phyloP scores from a whole-genome alignment of 2,888 invertebrate species.

The Nesidiocoris tenuis region DNA sequence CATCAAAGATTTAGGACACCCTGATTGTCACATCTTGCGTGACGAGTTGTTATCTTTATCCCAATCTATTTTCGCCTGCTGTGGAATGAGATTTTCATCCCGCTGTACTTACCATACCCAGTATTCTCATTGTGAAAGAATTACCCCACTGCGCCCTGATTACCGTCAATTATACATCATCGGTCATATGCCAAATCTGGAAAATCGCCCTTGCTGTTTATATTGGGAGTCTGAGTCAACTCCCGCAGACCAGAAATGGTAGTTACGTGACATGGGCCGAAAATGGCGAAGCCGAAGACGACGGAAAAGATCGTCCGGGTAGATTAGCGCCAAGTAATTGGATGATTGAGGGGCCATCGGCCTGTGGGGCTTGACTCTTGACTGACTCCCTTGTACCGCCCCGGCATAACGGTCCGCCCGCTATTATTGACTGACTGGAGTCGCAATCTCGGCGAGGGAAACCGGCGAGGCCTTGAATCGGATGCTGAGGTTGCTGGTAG shows the following conservation, averaged over 20 bases:
- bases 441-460: neutral
- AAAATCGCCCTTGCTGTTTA: neutral
- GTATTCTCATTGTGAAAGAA: no score
- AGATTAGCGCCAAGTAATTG: slow-evolving; percentile 23
- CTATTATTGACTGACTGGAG: neutral
- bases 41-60: no score
- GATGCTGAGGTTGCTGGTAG: no score
- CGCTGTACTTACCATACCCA: no score
- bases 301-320: neutral
- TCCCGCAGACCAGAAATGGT: neutral
- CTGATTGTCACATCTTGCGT: no score
- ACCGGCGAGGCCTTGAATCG: no score
- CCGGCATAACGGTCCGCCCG: neutral
- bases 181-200: neutral
- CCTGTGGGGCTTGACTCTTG: neutral
- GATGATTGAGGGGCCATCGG: slow-evolving; percentile 27
- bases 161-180: no score
- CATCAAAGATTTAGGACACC: no score
- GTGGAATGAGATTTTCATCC: no score
- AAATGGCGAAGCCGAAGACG: neutral
- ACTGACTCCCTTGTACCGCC: neutral
- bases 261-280: neutral
- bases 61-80: no score
- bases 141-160: no score
- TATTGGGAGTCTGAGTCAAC: neutral